Conservation (phyloP, 2,113 vertebrate species). For the Psammodynastes pulverulentus region DNA sequence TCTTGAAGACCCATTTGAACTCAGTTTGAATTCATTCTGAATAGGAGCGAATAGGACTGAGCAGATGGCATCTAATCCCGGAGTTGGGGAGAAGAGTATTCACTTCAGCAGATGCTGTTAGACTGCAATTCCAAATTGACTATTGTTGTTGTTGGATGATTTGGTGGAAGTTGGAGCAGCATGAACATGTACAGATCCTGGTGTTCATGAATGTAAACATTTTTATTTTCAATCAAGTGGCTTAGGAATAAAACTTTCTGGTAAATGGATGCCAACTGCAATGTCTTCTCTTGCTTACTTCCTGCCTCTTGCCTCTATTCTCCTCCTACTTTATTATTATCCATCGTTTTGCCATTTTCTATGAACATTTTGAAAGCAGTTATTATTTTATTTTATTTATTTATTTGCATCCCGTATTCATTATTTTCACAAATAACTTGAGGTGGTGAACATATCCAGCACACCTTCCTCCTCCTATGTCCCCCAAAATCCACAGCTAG, state of each 20-base stretch:
- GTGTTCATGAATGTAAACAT: neutral
- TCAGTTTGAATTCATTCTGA: neutral
- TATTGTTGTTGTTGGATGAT: neutral
- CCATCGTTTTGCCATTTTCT: neutral
- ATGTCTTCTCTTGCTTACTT: neutral
- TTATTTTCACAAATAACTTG: neutral
- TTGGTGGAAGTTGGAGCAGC: neutral
- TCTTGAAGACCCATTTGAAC: neutral
- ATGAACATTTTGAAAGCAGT: neutral
- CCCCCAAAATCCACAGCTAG: neutral
- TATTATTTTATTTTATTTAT: neutral
- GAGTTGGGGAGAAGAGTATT: neutral
- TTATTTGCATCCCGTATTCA: neutral
- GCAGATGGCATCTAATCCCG: neutral
- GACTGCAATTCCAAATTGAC: neutral
- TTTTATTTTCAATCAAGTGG: neutral
- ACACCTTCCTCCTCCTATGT: neutral
- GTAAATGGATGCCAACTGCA: neutral
- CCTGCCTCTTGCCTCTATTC: neutral
- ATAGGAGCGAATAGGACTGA: neutral
- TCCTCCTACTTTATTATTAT: neutral
- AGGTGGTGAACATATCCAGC: neutral
- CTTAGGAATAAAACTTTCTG: neutral
- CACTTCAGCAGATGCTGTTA: neutral
- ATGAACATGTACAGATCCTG: neutral